Base-by-base conservation (phyloP, 2,888 invertebrate genomes). In the Trachelus troglodyta region DNA sequence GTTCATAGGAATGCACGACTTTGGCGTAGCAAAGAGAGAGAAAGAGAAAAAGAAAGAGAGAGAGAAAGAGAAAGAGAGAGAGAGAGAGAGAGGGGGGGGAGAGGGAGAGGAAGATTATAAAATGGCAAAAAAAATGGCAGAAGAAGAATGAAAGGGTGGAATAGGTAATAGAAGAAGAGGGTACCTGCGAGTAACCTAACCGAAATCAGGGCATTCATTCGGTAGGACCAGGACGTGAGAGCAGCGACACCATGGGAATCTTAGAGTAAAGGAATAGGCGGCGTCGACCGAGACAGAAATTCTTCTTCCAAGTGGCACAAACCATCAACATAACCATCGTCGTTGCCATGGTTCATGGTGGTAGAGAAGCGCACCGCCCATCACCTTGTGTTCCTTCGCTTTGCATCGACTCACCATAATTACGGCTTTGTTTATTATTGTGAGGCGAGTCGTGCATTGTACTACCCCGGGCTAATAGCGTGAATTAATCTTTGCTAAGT, bases 401-500 rank as follows among this genome's bases (percentile, higher is more conserved):
- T 71, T 71, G 71, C 31, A 71, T 23, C 71, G 77, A 74, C 79
- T 76, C 79, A 77, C 81, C 76, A 84, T 87, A 88, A 86, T 87
- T 87, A 86, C 82, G 83, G 81, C 86, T 87, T 88, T 87, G 88
- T 88, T 88, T 85, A 85, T 87, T 83, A 85, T 85, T 84, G 85
- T 84, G 81, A 80, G 79, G 77, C 80, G 79, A 79, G 82, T 77
- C 79, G 81, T 31, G 79, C 82, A 88, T 88, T 88, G 87, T 87
- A 74, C 82, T 78, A 78, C 74, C 79, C 78, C 79, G 76, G 82
- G 87, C 87, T 89, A 89, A 88, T 88, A 87, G 87, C 86, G 85
- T 84, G 87, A 89, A 90, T 90, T 89, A 90, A 88, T 90, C 89
- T 88, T 83, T 80, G 83, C 84, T 83, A 85, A 85, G 83, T 83